Evolutionary conservation across 2,797 vertebrate species (phyloP), one percentile per base, ranked within the genome.

Genomic region (Cygnus olor): DNA sequence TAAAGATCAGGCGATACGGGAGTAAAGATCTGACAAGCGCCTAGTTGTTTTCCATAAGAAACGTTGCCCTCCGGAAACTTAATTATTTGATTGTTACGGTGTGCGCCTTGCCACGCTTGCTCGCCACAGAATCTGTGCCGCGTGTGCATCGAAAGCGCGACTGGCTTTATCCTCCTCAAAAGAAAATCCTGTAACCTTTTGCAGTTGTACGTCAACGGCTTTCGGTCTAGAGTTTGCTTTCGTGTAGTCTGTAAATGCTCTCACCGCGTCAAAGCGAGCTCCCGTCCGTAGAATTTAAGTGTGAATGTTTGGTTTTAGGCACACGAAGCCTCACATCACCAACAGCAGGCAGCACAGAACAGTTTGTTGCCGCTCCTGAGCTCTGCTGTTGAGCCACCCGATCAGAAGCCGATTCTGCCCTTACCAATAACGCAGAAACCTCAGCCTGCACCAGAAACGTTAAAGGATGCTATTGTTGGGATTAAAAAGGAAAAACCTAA

Each of bases 401-500:
- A 99, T 98, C 99, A 99, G 98, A 99, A 99, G 98, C 99, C 99
- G 42, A 98, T 99, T 97, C 97, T 99, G 96, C 99, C 99, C 94
- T 98, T 99, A 97, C 98, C 98, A 42, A 98, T 99, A 98, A 99
- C 99, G 96, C 99, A 99, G 98, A 99, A 99, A 98, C 98, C 99
- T 96, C 99, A 99, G 27, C 98, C 99, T 90, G 98, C 98, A 53
- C 97, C 99, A 82, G 99, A 99, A 97, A 99, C 99, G 60, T 98
- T 99, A 93, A 99, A 99, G 98, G 99, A 99, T 98, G 98, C 99
- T 88, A 98, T 99, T 96, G 97, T 97, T 92, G 98, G 98, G 93
- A 98, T 98, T 98, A 99, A 99, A 98, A 99, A 99, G 96, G 99
- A 99, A 97, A 99, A 99, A 94, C 98, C 98, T 91, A 99, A 99